Evolutionary conservation across 2,797 vertebrate species (phyloP), one percentile per base, ranked within the genome.

Genomic region (Oryzias sinensis): DNA sequence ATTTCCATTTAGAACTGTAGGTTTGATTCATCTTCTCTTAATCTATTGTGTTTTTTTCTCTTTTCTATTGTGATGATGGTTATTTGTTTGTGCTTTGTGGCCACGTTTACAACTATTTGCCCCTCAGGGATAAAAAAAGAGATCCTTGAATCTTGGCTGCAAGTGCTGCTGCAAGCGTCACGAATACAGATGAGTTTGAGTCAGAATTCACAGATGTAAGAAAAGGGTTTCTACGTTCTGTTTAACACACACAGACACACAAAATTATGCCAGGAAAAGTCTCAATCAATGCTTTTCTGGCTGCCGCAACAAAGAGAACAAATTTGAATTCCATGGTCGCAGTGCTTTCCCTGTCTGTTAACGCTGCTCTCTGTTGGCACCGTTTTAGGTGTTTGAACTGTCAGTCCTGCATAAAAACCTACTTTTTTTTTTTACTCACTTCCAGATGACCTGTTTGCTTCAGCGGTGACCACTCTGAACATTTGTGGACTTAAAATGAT

Each of bases 141-240:
- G 5, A 44, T 45, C 18, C 44, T 46, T 46, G 18, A 46, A 18
- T 14, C 18, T 85, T 84, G 81, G 82, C 79, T 77, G 77, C 9
- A 9, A 75, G 68, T 70, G 68, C 51, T 65, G 63, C 58, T 3
- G 52, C 40, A 74, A 76, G 70, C 65, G 6, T 1, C 62, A 59
- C 5, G 82, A 78, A 87, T 89, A 87, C 81, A 82, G 79, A 82
- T 82, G 70, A 79, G 79, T 65, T 70, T 59, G 58, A 76, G 76
- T 80, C 85, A 65, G 73, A 64, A 64, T 56, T 56, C 48, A 57
- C 56, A 48, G 53, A 70, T 54, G 61, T 62, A 63, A 64, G 76
- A 62, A 76, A 71, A 57, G 22, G 47, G 42, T 17, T 22, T 5
- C 47, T 63, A 59, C 55, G 1, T 68, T 78, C 51, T 50, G 54